phyloP scores from a whole-genome alignment of 2,113 vertebrate genomes.

The Stictonetta naevosa region DNA sequence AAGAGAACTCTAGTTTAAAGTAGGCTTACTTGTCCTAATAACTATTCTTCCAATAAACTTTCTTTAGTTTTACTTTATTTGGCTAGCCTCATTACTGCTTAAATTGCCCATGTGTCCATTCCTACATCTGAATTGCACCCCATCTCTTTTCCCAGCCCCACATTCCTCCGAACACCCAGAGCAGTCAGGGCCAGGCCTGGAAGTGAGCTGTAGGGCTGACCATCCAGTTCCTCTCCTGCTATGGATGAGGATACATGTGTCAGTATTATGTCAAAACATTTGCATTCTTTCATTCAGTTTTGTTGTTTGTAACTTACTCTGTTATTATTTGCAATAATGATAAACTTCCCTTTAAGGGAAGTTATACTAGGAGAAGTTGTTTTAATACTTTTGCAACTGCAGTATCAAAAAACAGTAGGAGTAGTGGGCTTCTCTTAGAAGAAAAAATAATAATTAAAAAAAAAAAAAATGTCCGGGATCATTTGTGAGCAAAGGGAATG shows the following conservation, averaged over 20 bases:
- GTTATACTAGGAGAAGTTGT: neutral
- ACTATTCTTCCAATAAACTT: neutral
- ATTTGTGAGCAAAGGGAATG: neutral
- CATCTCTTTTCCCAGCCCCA: neutral
- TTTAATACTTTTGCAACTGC: neutral
- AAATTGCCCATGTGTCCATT: neutral
- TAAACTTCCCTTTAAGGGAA: neutral
- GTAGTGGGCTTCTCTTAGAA: neutral
- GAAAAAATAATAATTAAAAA: too few relatives aligned
- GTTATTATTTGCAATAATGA: neutral
- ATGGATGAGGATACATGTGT: neutral
- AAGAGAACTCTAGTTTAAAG: neutral
- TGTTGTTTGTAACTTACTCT: neutral
- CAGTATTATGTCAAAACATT: neutral
- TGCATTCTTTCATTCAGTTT: neutral
- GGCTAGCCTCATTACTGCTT: neutral
- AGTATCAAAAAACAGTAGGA: neutral
- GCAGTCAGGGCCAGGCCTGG: neutral
- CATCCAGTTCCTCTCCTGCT: neutral
- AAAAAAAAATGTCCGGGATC: neutral
- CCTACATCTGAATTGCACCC: neutral
- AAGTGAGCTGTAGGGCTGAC: neutral
- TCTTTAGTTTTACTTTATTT: neutral
- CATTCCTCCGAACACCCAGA: rapidly evolving
- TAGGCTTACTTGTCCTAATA: neutral